A percentile compares a stretch with the other conserved stretches of the same genome.
Evolutionary conservation across 2,888 invertebrate species (phyloP).

Genomic region (Pachydiplax longipennis): DNA sequence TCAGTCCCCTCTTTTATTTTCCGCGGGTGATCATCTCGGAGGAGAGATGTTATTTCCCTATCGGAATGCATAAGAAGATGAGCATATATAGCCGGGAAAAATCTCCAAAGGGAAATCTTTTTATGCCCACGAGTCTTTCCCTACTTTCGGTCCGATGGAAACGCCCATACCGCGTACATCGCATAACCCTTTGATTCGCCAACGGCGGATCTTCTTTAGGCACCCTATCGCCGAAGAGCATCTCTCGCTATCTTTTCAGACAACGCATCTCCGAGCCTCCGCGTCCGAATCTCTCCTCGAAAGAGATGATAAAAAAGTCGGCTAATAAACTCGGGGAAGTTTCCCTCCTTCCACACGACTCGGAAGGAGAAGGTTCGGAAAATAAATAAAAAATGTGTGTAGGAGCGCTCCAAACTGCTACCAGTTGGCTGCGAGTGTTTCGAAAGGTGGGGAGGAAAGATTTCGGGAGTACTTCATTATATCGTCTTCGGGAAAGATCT

Average conservation of each 20-base stretch:
- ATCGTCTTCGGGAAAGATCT: neutral
- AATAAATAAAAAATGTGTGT: no score
- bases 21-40: no score
- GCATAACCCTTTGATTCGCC: neutral
- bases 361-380: no score
- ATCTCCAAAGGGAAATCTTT: no score
- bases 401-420: neutral
- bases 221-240: neutral
- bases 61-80: no score
- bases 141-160: neutral
- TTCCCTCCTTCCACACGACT: no score
- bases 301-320: neutral
- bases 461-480: neutral
- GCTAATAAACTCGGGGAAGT: no score
- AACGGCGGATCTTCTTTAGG: neutral
- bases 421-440: neutral
- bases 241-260: neutral
- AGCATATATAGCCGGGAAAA: no score
- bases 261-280: neutral
- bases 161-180: neutral
- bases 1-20: no score
- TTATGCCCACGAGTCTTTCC: neutral
- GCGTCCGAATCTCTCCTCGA: neutral
- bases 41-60: no score
- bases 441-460: neutral